Evolutionary conservation across 2,113 vertebrate genomes (phyloP).

Genomic region (Ciconia maguari): DNA sequence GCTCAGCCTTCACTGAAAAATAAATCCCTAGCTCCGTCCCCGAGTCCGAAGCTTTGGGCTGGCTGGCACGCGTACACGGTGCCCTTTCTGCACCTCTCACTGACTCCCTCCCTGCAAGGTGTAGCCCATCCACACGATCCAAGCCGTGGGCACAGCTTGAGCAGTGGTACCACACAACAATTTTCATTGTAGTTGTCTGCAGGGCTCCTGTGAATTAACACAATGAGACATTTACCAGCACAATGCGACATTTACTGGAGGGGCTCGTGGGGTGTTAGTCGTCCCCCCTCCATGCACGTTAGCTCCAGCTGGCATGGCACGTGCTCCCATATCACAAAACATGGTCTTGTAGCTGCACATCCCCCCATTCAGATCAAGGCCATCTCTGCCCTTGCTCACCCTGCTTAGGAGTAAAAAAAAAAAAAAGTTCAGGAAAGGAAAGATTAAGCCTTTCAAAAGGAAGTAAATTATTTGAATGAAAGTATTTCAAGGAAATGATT

Average conservation of each 20-base stretch:
- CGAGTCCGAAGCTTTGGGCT: neutral
- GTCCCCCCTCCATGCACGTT: neutral
- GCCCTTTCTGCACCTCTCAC: neutral
- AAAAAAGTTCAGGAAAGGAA: neutral
- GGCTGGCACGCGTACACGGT: rapidly evolving
- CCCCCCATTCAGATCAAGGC: neutral
- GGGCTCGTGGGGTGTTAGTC: neutral
- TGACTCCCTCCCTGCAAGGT: neutral
- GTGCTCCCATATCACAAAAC: neutral
- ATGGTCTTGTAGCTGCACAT: neutral
- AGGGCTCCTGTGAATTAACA: neutral
- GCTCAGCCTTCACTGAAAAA: neutral
- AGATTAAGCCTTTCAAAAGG: neutral
- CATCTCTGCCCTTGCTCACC: neutral
- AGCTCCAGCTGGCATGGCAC: conserved; percentile 34
- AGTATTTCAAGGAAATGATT: conserved; percentile 12
- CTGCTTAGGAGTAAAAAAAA: neutral
- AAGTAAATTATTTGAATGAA: conserved; percentile 8
- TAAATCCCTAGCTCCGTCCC: neutral
- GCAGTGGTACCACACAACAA: neutral
- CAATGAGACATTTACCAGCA: conserved; percentile 34
- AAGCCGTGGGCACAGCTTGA: neutral
- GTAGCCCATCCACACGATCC: neutral
- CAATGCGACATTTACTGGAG: neutral
- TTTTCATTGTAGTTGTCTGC: neutral